These are phyloP conservation scores for Junonia oenone DNA, from an alignment of 2,888 invertebrate genomes.

Conservation along the genomic window DNA sequence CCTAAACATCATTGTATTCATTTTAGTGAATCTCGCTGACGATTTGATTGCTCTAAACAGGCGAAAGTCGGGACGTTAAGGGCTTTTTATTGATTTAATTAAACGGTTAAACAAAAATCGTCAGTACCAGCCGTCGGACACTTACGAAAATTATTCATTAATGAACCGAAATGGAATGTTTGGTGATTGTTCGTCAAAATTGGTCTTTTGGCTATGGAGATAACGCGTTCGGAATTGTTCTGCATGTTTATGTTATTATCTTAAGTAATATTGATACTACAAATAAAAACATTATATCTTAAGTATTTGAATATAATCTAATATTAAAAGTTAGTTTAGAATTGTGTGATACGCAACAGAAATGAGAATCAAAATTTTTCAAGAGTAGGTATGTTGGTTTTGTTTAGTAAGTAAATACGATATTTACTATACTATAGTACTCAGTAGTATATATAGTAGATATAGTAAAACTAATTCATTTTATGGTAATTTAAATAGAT, in stretches of 20 bases:
- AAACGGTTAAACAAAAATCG: constrained; percentile 20
- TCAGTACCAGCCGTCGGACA: not conserved
- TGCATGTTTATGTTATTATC: not conserved
- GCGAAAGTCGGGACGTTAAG: constrained; percentile 8
- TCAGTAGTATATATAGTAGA: too few relatives aligned
- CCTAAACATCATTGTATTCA: constrained; percentile 17
- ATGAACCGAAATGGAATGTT: not conserved
- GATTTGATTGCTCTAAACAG: constrained; percentile 18
- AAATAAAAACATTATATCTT: too few relatives aligned
- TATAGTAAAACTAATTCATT: too few relatives aligned
- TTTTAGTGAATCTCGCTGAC: constrained; percentile 15
- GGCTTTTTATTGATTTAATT: constrained; percentile 16
- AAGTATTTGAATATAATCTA: too few relatives aligned
- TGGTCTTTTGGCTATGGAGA: not conserved
- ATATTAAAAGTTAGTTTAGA: too few relatives aligned
- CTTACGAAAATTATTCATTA: constrained; percentile 10
- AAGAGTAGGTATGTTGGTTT: too few relatives aligned
- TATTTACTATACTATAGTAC: too few relatives aligned
- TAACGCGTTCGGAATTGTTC: not conserved
- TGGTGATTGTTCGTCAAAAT: not conserved
- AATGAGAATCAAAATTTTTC: too few relatives aligned
- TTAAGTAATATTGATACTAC: too few relatives aligned
- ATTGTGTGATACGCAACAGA: too few relatives aligned
- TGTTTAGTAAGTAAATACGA: too few relatives aligned
- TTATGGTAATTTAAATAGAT: too few relatives aligned